Percentiles rank a stretch among this genome's conserved stretches.
Conservation (phyloP, 2,797 vertebrate species). For the Linurgus olivaceus region DNA sequence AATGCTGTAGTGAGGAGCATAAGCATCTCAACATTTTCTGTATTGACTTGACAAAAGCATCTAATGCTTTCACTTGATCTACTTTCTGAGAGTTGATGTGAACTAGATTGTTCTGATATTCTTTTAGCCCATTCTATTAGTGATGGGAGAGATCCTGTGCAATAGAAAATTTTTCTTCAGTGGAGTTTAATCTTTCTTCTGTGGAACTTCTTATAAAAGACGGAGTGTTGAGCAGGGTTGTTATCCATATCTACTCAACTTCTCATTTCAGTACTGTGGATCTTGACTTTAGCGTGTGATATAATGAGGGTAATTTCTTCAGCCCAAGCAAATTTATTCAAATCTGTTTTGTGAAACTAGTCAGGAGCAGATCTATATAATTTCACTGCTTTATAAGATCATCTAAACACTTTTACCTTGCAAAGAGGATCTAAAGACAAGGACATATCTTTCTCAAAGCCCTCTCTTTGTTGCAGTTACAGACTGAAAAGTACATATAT, state of each 20-base stretch:
- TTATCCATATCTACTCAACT: neutral
- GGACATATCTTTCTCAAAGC: neutral
- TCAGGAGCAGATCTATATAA: neutral
- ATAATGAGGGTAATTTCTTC: neutral
- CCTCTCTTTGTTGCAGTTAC: neutral
- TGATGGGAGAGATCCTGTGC: neutral
- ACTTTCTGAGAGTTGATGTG: neutral
- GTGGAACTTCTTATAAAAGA: neutral
- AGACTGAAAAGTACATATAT: neutral
- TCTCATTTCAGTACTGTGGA: neutral
- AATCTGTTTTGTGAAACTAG: neutral
- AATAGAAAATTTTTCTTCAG: neutral
- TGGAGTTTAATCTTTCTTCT: neutral
- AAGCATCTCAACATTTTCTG: rapidly evolving
- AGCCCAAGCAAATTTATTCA: neutral
- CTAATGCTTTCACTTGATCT: neutral
- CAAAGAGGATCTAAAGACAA: neutral
- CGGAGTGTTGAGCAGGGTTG: neutral
- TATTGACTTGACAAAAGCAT: neutral
- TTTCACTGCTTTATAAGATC: neutral
- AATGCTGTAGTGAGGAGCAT: neutral
- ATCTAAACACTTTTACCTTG: neutral
- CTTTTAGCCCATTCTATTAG: neutral
- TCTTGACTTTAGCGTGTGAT: neutral
- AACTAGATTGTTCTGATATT: neutral